Evolutionary conservation across 2,888 invertebrate genomes (phyloP), one percentile per base, ranked within the genome.

Genomic region (Bellardia bayeri): DNA sequence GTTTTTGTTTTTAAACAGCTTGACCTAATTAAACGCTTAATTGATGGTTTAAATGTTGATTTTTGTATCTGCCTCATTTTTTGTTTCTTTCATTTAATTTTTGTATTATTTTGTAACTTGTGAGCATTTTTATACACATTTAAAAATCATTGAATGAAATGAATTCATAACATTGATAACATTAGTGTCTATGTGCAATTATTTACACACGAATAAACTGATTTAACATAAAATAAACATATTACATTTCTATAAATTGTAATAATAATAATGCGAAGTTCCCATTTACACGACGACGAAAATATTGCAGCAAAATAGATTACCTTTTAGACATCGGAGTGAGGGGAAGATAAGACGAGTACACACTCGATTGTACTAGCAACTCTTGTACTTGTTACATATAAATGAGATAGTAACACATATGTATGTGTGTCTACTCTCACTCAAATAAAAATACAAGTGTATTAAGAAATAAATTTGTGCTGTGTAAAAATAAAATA

Each of bases 21-120:
- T 84, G 81, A 87, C 87, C 81, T 78, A 87, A 84, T 87, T 84
- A 87, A 87, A 84, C 54, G 63, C 68, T 80, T 78, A 87, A 87
- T 84, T 78, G 78, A 40, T 81, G 58, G 58, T 78, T 84, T 71
- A 68, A 82, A 68, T 58, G 66, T 83, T 68, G 45, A 13, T 63
- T 66, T 76, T 13, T n/a, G 23, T 69, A 54, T 42, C 69, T 63
- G n/a, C 56, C 66, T 66, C 33, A 45, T 11, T 45, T 45, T 13
- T 11, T 30, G 0, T 40, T 49, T 54, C 33, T 71, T 54, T 83
- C 51, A 68, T 74, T 74, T 42, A 3, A 11, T 30, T 37, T 33
- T 33, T 78, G 49, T 30, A 58, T 42, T 45, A 45, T 45, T 45
- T 45, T 42, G 13, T 30, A 45, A 16, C n/a, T 79, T 80, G 51